Conservation (phyloP, 2,797 vertebrate genomes). For the Hemitrygon akajei region DNA sequence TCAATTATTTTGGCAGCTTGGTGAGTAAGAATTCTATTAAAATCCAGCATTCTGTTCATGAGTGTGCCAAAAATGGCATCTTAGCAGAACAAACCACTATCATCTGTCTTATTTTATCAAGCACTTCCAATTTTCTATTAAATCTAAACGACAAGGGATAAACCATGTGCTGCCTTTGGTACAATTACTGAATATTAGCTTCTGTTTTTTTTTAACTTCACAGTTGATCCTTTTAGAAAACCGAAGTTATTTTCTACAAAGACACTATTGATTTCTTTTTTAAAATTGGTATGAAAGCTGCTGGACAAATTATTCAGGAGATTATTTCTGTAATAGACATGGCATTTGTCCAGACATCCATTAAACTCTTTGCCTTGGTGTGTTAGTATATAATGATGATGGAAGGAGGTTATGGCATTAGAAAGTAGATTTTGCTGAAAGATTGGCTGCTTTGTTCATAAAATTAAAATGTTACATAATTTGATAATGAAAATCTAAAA, state of each 20-base stretch:
- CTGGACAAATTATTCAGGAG: not conserved
- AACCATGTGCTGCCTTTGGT: not conserved
- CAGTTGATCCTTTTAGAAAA: not conserved
- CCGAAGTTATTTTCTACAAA: not conserved
- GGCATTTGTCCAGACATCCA: not conserved
- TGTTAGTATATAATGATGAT: not conserved
- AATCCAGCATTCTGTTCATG: not conserved
- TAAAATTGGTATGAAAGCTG: not conserved
- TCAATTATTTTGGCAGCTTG: constrained; percentile 12
- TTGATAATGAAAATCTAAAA: no score
- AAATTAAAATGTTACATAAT: not conserved
- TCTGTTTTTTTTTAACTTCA: not conserved
- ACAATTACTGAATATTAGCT: not conserved
- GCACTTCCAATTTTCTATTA: not conserved
- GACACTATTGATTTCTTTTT: not conserved
- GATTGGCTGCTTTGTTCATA: not conserved
- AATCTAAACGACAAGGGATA: not conserved
- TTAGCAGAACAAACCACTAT: not conserved
- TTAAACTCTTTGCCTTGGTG: not conserved
- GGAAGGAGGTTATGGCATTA: not conserved
- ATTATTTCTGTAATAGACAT: not conserved
- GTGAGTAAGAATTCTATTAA: not conserved
- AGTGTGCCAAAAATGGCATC: not conserved
- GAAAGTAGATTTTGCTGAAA: not conserved
- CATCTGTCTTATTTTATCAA: not conserved